Evolutionary conservation across 2,888 invertebrate species (phyloP).

Genomic region (Lamellibrachia columna): DNA sequence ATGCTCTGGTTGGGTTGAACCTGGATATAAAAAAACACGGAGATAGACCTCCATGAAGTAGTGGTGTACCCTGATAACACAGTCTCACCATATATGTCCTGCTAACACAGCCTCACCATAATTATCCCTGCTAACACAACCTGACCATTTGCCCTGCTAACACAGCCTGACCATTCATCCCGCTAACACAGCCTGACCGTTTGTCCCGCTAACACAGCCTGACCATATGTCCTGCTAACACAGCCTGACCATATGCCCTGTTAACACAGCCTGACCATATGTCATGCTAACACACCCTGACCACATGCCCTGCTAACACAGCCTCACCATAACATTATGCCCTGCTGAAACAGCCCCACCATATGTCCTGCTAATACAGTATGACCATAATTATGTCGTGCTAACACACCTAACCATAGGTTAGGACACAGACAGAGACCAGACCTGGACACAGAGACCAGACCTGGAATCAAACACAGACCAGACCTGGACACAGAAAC

Average conservation of each 20-base stretch:
- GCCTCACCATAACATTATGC: neutral
- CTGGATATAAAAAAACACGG: neutral
- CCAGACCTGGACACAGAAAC: too few species aligned
- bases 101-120: neutral
- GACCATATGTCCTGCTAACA: neutral
- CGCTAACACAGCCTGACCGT: neutral
- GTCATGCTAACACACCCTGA: neutral
- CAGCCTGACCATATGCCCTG: neutral
- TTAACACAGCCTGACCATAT: neutral
- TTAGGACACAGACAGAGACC: too few species aligned
- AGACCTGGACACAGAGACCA: too few species aligned
- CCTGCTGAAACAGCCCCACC: neutral
- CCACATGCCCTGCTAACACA: neutral
- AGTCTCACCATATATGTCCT: neutral
- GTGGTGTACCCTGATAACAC: neutral
- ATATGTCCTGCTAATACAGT: neutral
- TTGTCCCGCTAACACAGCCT: neutral
- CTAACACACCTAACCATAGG: too few species aligned
- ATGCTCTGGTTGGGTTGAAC: too few species aligned
- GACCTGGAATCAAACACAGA: too few species aligned
- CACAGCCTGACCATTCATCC: neutral
- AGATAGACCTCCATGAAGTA: neutral
- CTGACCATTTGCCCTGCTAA: neutral
- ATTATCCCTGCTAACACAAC: neutral
- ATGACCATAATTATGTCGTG: neutral